Conservation (phyloP, 2,797 vertebrate species). For the Myotis planiceps region DNA sequence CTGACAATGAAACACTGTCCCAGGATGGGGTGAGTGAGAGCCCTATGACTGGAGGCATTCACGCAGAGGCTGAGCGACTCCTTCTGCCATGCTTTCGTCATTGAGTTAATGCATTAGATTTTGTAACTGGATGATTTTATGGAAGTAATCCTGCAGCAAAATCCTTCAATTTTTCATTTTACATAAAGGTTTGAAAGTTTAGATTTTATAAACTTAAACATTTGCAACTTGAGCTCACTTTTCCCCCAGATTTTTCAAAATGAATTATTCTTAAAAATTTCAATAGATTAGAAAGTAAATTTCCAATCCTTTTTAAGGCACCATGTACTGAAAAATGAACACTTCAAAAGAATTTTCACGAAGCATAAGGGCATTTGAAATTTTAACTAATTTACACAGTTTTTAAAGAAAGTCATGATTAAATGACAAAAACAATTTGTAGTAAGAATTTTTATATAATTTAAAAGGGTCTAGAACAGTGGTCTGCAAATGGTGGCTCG, state of each 20-base stretch:
- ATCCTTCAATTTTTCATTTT: not conserved
- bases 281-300: not conserved
- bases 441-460: not conserved
- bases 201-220: not conserved
- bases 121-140: not conserved
- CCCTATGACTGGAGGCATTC: not conserved
- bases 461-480: not conserved
- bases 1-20: not conserved
- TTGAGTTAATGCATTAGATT: not conserved
- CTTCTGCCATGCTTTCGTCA: not conserved
- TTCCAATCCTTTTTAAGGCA: not conserved
- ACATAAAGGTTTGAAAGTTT: not conserved
- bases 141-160: not conserved
- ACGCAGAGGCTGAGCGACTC: not conserved
- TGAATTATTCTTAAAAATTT: not conserved
- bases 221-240: not conserved
- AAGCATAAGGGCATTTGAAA: not conserved
- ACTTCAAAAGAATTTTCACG: conserved; percentile 29
- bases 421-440: conserved; percentile 37
- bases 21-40: rapidly evolving
- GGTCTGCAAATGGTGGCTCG: too few species aligned
- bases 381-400: not conserved
- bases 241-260: not conserved
- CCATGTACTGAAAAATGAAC: not conserved
- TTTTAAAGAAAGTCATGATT: conserved; percentile 14